Percentiles rank a stretch among this genome's conserved stretches.
phyloP scores from a whole-genome alignment of 2,797 vertebrate genomes.

The Ptychobarbus kaznakovi region DNA sequence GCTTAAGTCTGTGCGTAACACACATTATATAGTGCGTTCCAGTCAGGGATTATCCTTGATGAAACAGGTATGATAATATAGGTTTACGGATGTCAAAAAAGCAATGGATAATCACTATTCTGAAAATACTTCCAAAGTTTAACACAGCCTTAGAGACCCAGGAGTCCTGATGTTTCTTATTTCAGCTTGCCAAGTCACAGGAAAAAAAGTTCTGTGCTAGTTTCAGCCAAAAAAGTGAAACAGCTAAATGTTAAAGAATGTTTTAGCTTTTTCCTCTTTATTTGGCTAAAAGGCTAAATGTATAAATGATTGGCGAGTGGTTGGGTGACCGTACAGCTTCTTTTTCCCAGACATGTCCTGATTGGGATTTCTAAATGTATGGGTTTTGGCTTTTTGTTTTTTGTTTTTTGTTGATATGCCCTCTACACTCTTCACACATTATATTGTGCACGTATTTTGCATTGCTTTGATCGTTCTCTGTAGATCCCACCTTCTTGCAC shows the following conservation, averaged over 20 bases:
- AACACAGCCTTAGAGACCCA: background rate
- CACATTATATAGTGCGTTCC: background rate
- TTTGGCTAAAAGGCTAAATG: background rate
- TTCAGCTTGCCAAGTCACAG: background rate
- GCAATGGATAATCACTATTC: background rate
- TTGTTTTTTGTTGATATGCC: background rate
- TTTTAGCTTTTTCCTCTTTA: background rate
- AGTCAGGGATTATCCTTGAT: slow-evolving; percentile 1
- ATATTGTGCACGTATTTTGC: background rate
- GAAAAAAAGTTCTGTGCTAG: background rate
- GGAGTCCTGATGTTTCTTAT: slow-evolving; percentile 5
- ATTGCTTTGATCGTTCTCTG: background rate
- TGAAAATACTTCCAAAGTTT: slow-evolving; percentile 3
- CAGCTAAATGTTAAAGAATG: background rate
- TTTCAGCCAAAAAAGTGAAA: background rate
- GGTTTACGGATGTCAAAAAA: slow-evolving; percentile 7
- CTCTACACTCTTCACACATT: background rate
- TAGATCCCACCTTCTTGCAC: background rate
- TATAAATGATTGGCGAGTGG: background rate
- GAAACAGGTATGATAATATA: background rate
- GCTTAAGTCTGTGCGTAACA: background rate
- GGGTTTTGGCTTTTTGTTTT: background rate
- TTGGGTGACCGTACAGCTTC: background rate
- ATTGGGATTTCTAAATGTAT: background rate
- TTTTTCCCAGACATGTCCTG: background rate